A percentile compares a stretch with the other conserved stretches of the same genome.
Conservation (phyloP, 2,113 vertebrate genomes). For the Dipodomys spectabilis region DNA sequence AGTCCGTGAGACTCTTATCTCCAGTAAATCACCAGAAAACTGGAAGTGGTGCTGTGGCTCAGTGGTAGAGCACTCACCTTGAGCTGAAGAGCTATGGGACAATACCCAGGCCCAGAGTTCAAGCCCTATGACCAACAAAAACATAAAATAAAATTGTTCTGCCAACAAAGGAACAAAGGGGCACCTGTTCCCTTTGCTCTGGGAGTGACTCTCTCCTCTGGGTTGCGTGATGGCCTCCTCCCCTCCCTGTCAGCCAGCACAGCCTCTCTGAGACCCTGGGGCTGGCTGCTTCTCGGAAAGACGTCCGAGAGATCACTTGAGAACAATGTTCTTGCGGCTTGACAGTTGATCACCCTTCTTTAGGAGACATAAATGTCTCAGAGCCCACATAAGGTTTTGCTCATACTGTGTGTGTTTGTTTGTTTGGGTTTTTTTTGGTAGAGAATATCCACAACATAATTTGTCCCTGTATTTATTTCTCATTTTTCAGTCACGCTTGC, state of each 20-base stretch:
- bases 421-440: not conserved
- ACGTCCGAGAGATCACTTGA: no score
- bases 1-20: no score
- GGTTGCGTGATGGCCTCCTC: not conserved
- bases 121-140: no score
- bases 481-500: not conserved
- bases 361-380: not conserved
- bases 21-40: no score
- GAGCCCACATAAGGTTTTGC: no score
- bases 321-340: not conserved
- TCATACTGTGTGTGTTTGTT: no score
- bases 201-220: fast-evolving
- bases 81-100: no score
- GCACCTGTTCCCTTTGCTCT: not conserved
- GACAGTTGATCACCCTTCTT: not conserved
- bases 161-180: not conserved
- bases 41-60: no score
- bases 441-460: not conserved
- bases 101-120: no score
- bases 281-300: not conserved
- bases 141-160: no score
- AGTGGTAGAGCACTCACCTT: no score
- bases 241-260: fast-evolving
- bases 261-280: not conserved
- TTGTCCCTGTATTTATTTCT: not conserved